Evolutionary conservation across 2,113 vertebrate species (phyloP), one percentile per base, ranked within the genome.

Genomic region (Indri indri): DNA sequence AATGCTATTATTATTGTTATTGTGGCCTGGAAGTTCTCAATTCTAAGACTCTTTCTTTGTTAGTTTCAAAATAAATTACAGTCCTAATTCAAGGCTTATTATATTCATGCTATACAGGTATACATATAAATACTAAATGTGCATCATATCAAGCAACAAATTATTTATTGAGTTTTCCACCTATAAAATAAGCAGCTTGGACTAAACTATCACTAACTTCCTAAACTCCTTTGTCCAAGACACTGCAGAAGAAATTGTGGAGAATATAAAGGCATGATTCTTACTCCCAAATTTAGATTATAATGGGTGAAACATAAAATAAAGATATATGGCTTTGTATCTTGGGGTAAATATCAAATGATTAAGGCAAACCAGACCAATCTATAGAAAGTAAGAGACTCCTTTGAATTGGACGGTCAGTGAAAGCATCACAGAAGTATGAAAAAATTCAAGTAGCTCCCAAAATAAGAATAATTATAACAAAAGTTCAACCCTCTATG

Each of bases 51-150:
- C 80, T 85, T 30, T 85, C 80, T 85, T 30, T 61, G 50, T 88
- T 91, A 87, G 40, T 82, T 91, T 94, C 71, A 88, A 95, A 96
- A 85, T 70, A 94, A 96, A 94, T 84, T 83, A 81, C 2, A 77
- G 40, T 30, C 30, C 8, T 88, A 92, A 92, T 73, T 80, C 42
- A 95, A 93, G n/a, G 59, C 13, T 76, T 86, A 63, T 90, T 37
- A 81, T 86, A 91, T 52, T 88, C 66, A 91, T 50, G 50, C 16
- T 91, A 82, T 92, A 70, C 34, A 90, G 16, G 25, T 42, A 94
- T 37, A 57, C 8, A 84, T 40, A 12, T 70, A 90, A 97, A 97
- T 23, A 93, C 37, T 83, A 96, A 94, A 96, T 70, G n/a, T 47
- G 22, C 3, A 95, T 80, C 74, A 80, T 50, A 93, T 86, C n/a